A percentile compares a stretch with the other conserved stretches of the same genome.
Conservation (phyloP, 2,113 vertebrate genomes). For the Fulmarus glacialis region DNA sequence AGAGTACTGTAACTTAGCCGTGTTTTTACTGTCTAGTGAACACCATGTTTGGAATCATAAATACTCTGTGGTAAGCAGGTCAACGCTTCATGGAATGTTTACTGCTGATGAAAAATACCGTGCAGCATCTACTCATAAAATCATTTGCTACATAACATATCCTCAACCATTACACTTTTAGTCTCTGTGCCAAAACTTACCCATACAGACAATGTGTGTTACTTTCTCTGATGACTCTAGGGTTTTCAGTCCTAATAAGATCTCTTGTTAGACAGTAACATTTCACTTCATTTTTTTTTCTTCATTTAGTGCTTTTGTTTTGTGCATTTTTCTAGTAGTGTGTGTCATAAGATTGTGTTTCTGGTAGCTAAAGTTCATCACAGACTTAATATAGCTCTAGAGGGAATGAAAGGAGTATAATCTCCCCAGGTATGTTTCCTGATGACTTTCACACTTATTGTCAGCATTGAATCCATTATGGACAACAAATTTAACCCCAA, state of each 20-base stretch:
- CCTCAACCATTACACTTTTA: neutral
- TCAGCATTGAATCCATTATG: neutral
- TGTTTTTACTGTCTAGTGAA: neutral
- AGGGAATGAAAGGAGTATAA: neutral
- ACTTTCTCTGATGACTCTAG: neutral
- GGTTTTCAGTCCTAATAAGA: neutral
- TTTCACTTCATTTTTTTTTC: neutral
- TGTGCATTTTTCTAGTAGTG: neutral
- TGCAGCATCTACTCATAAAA: neutral
- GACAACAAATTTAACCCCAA: neutral
- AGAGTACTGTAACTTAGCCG: neutral
- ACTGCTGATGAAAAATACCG: neutral
- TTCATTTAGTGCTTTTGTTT: neutral
- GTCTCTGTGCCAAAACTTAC: neutral
- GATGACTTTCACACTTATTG: neutral
- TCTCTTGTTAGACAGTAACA: neutral
- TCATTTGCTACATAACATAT: neutral
- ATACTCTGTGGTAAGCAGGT: neutral
- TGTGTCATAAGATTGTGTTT: neutral
- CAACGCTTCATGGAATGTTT: neutral
- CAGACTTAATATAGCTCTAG: neutral
- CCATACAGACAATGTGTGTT: accelerated
- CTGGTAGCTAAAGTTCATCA: neutral
- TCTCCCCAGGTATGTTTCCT: neutral
- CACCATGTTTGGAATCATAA: neutral